Percentiles rank a stretch among this genome's conserved stretches.
Evolutionary conservation across 2,888 invertebrate species (phyloP).

Genomic region (Orthonychiurus folsomi): DNA sequence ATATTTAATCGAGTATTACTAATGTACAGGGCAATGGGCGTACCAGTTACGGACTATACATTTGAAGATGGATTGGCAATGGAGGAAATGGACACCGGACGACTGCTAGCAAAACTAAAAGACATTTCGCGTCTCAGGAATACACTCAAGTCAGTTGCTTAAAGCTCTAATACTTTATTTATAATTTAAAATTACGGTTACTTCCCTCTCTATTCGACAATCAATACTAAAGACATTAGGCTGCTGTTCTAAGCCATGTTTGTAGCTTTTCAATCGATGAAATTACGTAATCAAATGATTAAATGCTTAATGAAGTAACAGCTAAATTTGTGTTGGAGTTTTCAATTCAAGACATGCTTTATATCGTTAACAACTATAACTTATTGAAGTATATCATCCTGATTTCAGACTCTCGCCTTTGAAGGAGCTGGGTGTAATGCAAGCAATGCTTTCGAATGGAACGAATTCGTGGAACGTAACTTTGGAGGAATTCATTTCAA

Average conservation of each 20-base stretch:
- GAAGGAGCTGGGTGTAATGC: background rate
- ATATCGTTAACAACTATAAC: too few species aligned
- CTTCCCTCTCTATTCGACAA: too few species aligned
- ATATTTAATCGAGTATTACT: too few species aligned
- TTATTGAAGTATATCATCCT: too few species aligned
- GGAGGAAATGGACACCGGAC: conserved; percentile 14
- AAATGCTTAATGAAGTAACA: too few species aligned
- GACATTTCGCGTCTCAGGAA: conserved; percentile 19
- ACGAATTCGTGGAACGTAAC: conserved; percentile 44
- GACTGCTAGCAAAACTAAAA: conserved; percentile 18
- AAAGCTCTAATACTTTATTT: background rate
- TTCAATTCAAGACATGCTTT: background rate
- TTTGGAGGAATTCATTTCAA: conserved; percentile 53
- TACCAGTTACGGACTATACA: conserved; percentile 82
- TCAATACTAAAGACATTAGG: background rate
- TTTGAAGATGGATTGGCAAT: conserved; percentile 56
- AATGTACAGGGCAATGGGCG: conserved; percentile 65
- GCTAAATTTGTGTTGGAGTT: background rate
- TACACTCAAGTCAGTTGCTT: conserved; percentile 20
- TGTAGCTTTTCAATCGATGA: too few species aligned
- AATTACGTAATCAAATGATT: too few species aligned
- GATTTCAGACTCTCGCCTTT: background rate
- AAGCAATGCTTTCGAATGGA: conserved; percentile 9
- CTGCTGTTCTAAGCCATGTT: too few species aligned
- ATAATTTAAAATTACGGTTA: too few species aligned